Evolutionary conservation across 2,113 vertebrate genomes (phyloP).

Genomic region (Patagioenas fasciata): DNA sequence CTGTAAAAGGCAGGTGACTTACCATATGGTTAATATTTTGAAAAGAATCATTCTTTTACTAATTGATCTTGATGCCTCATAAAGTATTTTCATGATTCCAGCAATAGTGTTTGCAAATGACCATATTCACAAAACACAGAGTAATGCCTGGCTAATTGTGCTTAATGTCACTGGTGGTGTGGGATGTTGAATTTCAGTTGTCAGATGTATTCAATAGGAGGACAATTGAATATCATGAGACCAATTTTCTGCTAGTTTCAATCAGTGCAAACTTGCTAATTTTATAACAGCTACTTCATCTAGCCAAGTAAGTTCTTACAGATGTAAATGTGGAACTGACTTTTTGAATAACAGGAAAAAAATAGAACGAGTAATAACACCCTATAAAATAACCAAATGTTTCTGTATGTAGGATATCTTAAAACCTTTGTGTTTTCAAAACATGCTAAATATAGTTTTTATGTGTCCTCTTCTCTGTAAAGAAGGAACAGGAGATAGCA

Average conservation of each 20-base stretch:
- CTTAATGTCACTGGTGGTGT: background rate
- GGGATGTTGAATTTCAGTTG: background rate
- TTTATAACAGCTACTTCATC: background rate
- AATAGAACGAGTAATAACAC: background rate
- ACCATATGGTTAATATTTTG: background rate
- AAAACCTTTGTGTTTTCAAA: background rate
- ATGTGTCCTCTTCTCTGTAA: background rate
- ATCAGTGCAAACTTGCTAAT: background rate
- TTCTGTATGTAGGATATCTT: slow-evolving; percentile 6
- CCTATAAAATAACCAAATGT: background rate
- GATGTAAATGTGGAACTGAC: background rate
- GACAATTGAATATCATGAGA: background rate
- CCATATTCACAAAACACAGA: background rate
- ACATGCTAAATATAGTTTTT: slow-evolving; percentile 3
- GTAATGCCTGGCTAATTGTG: background rate
- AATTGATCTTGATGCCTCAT: background rate
- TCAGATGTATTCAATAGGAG: background rate
- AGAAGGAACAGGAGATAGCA: background rate
- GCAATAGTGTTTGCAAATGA: background rate
- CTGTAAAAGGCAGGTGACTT: background rate
- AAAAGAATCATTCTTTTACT: background rate
- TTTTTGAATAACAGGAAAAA: background rate
- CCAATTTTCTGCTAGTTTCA: background rate
- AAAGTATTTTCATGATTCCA: background rate
- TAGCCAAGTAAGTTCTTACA: background rate